phyloP scores from a whole-genome alignment of 2,797 vertebrate species.

The Harpagifer antarcticus region DNA sequence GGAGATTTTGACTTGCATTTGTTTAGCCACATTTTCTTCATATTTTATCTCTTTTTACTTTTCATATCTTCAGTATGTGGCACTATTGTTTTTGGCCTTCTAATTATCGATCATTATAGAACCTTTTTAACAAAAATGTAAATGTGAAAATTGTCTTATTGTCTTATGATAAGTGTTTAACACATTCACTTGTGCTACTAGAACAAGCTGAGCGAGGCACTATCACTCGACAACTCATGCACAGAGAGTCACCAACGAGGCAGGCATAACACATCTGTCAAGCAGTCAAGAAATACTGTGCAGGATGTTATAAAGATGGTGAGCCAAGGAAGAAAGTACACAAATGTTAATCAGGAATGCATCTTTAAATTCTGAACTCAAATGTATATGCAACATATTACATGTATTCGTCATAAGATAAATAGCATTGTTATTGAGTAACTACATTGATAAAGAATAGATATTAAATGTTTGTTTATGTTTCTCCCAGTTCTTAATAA shows the following conservation, averaged over 20 bases:
- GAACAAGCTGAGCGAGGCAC: conserved; percentile 24
- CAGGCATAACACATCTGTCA: conserved; percentile 42
- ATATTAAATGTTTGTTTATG: no score
- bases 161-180: conserved; percentile 23
- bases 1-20: no score
- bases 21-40: no score
- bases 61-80: no score
- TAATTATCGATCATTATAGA: background rate
- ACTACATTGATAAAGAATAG: background rate
- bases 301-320: background rate
- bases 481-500: no score
- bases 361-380: no score
- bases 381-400: no score
- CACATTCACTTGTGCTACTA: conserved; percentile 10
- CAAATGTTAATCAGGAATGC: background rate
- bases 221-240: conserved; percentile 33
- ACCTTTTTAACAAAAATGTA: background rate
- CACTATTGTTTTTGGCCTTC: background rate
- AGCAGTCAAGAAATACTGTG: conserved; percentile 21
- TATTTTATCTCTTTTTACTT: no score
- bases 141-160: conserved; percentile 9
- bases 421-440: no score
- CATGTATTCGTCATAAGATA: no score
- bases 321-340: conserved; percentile 7
- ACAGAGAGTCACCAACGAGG: conserved; percentile 24